These are phyloP conservation scores for Thunnus maccoyii DNA, from an alignment of 2,113 vertebrate genomes.

Conservation along the genomic window DNA sequence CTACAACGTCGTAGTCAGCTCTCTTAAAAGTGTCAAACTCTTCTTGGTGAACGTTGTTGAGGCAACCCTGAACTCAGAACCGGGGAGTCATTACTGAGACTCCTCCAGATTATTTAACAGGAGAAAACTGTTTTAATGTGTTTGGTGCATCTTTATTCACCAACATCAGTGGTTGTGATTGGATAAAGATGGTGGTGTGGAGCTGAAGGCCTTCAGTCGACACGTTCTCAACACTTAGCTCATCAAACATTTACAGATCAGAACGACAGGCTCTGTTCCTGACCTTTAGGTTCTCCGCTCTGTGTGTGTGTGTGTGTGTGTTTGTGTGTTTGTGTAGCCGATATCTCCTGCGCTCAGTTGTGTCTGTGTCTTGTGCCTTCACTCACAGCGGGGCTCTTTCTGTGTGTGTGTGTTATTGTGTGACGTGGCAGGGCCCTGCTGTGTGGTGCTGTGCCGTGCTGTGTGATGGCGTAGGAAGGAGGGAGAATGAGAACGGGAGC, in stretches of 20 bases:
- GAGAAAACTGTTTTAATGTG: background rate
- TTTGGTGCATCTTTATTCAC: slow-evolving; percentile 11
- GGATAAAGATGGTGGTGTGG: slow-evolving; percentile 26
- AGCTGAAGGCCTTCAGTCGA: slow-evolving; percentile 41
- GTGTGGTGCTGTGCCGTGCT: slow-evolving; percentile 42
- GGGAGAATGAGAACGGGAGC: slow-evolving; percentile 42
- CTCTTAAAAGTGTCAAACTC: slow-evolving; percentile 25
- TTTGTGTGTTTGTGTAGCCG: slow-evolving; percentile 7
- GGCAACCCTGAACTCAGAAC: too few relatives aligned
- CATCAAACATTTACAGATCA: slow-evolving; percentile 67
- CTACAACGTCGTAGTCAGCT: slow-evolving; percentile 10
- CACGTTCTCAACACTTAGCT: slow-evolving; percentile 52
- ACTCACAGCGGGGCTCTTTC: slow-evolving; percentile 21
- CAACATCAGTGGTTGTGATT: slow-evolving; percentile 22
- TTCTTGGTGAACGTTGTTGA: slow-evolving; percentile 1
- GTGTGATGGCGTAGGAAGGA: slow-evolving; percentile 49
- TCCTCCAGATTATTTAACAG: background rate
- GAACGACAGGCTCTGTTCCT: slow-evolving; percentile 67
- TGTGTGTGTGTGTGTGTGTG: slow-evolving; percentile 19
- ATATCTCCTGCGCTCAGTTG: slow-evolving; percentile 13
- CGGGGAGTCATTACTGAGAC: background rate
- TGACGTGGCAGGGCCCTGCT: slow-evolving; percentile 56
- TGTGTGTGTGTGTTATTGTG: slow-evolving; percentile 35
- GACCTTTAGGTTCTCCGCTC: slow-evolving; percentile 57
- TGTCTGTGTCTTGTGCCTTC: slow-evolving; percentile 24